Base-by-base conservation (phyloP, 2,888 invertebrate species). In the Abrostola triplasia region DNA sequence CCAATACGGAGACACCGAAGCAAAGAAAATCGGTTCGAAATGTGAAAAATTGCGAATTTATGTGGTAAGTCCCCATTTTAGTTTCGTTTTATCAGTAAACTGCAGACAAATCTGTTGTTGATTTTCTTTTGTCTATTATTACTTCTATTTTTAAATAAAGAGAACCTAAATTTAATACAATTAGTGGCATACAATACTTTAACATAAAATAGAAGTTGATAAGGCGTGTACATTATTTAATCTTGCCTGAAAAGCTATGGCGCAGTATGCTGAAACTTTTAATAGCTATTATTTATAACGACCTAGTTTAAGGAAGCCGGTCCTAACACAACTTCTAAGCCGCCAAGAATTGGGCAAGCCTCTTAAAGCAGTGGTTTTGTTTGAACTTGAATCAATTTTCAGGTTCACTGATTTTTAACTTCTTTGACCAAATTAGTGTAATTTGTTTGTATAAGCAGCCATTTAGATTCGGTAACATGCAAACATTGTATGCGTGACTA, bases 401-500 rank as follows among this genome's bases (percentile, higher is more conserved):
- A 24, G 37, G 40, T 37, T 57, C 59, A 51, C 47, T 38, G 38
- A 40, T 52, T 62, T 55, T 49, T 56, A 67, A 36, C 38, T 59
- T 73, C 38, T 67, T 67, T 52, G 35, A 55, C 55, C 35, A 69
- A 73, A 69, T 59, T 54, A 57, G 13, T 49, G 64, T 74, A 69
- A 58, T 64, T 70, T 74, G 59, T 74, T 69, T 69, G 50, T 54
- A 54, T 10, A 56, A 57, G 12, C 59, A 50, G 35, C 47, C 49
- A 57, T 48, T 71, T 63, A 42, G 41, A 57, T 73, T 69, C 41
- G 40, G 50, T 74, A 37, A 35, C 75, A 74, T 69, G 71, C 70
- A 48, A 74, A 64, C 56, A 56, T 73, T 8, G 12, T 57, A 42
- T 74, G 75, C 71, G 71, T 71, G 71, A 69, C 75, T 74, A 41